phyloP scores from a whole-genome alignment of 2,888 invertebrate species.

The Amitus sp. region DNA sequence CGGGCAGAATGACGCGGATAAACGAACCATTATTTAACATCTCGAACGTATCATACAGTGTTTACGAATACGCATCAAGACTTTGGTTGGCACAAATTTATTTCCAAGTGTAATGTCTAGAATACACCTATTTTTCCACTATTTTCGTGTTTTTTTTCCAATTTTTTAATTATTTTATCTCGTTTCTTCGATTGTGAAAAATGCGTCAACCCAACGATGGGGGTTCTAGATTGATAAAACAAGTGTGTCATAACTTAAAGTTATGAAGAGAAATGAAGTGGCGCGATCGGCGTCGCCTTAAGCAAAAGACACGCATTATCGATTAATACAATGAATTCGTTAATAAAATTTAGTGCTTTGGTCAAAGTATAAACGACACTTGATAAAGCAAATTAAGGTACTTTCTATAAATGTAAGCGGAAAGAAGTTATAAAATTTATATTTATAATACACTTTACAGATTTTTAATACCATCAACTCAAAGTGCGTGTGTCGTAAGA shows the following conservation, averaged over 20 bases:
- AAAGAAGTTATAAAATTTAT: conserved; percentile 66
- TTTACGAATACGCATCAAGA: conserved; percentile 5
- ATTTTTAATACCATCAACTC: conserved; percentile 65
- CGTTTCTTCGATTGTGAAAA: conserved; percentile 15
- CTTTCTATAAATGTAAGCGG: conserved; percentile 44
- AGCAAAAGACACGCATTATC: conserved; percentile 37
- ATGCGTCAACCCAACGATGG: conserved; percentile 14
- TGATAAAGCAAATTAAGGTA: conserved; percentile 46
- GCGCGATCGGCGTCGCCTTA: conserved; percentile 43
- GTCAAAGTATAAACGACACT: conserved; percentile 51
- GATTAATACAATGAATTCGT: conserved; percentile 39
- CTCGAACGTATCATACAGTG: not conserved
- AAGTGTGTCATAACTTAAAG: conserved; percentile 16
- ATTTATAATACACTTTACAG: conserved; percentile 67
- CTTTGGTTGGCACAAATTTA: conserved; percentile 9
- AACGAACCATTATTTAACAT: not conserved
- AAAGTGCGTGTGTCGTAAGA: conserved; percentile 63
- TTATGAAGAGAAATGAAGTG: conserved; percentile 39
- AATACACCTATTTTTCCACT: not conserved
- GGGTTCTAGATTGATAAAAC: conserved; percentile 15
- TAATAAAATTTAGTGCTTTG: conserved; percentile 55
- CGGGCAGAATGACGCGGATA: not conserved
- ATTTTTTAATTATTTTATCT: not conserved
- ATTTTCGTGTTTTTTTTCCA: not conserved
- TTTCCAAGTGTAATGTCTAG: conserved; percentile 2